Evolutionary conservation across 2,888 invertebrate genomes (phyloP).

Genomic region (Rambutsinella grinnellia): DNA sequence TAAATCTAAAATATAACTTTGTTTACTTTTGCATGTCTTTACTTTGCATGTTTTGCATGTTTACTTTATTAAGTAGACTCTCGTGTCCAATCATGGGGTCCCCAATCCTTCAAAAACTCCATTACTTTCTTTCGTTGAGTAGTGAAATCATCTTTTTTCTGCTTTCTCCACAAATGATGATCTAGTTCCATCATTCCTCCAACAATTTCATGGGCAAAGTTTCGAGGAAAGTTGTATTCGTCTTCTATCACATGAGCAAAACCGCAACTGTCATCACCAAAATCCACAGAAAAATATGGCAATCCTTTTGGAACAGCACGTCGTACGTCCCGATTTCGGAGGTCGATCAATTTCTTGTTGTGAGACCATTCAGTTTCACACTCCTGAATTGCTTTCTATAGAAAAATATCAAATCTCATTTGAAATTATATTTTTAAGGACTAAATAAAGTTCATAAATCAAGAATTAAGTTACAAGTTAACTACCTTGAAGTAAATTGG

Average conservation of each 20-base stretch:
- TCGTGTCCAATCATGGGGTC: constrained; percentile 62
- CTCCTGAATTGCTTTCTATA: constrained; percentile 94
- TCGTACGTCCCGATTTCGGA: constrained; percentile 80
- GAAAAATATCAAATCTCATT: too few species aligned
- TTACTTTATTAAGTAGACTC: constrained; percentile 17
- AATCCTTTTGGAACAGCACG: constrained; percentile 91
- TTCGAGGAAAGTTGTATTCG: constrained; percentile 84
- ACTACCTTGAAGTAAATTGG: constrained; percentile 94
- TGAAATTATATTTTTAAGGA: too few species aligned
- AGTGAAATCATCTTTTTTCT: constrained; percentile 80
- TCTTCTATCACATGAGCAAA: constrained; percentile 99
- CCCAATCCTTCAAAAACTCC: constrained; percentile 79
- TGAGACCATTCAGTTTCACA: constrained; percentile 95
- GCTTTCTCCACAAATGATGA: constrained; percentile 87
- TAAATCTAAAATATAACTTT: not conserved
- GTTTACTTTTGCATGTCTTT: not conserved
- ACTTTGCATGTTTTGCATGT: too few species aligned
- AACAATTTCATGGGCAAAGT: constrained; percentile 96
- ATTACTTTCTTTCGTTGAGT: constrained; percentile 82
- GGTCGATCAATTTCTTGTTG: constrained; percentile 90
- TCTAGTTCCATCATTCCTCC: constrained; percentile 95
- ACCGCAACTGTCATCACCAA: constrained; percentile 86
- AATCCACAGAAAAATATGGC: constrained; percentile 95
- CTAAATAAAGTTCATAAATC: too few species aligned
- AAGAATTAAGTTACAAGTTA: too few species aligned